Evolutionary conservation across 1,140 invertebrate species (phyloP).

Genomic region (Atta texana): DNA sequence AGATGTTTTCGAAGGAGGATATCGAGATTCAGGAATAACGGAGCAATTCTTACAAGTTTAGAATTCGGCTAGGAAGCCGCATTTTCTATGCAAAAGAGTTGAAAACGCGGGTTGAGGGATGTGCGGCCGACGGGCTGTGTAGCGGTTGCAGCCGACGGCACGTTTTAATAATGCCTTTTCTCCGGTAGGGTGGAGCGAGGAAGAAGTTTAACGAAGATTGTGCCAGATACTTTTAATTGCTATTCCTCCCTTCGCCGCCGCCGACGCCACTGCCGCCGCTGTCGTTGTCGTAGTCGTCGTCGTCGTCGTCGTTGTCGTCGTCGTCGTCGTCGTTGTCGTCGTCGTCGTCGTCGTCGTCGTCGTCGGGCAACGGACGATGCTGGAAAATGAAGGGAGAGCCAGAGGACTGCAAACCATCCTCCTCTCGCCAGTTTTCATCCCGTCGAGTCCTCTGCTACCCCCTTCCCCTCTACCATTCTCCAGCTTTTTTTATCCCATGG

Average conservation of each 20-base stretch:
- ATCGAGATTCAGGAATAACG: slow-evolving; percentile 64
- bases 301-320: slow-evolving; percentile 21
- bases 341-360: slow-evolving; percentile 35
- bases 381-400: slow-evolving; percentile 75
- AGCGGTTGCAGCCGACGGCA: slow-evolving; percentile 81
- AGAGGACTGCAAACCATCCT: slow-evolving; percentile 61
- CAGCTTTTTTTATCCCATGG: slow-evolving; percentile 75
- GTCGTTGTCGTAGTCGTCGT: slow-evolving; percentile 42
- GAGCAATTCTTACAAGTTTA: slow-evolving; percentile 73
- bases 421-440: slow-evolving; percentile 38
- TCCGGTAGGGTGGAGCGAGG: slow-evolving; percentile 74
- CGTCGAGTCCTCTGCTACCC: slow-evolving; percentile 9
- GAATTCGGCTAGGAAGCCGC: slow-evolving; percentile 74
- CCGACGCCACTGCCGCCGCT: neutral
- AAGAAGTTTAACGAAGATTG: slow-evolving; percentile 86
- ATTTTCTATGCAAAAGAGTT: slow-evolving; percentile 85
- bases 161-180: slow-evolving; percentile 85
- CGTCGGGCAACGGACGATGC: slow-evolving; percentile 64
- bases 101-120: slow-evolving; percentile 76
- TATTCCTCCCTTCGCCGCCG: slow-evolving; percentile 80
- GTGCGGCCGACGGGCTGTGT: slow-evolving; percentile 70
- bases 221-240: slow-evolving; percentile 86
- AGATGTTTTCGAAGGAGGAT: slow-evolving; percentile 50
- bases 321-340: slow-evolving; percentile 31
- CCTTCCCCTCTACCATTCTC: slow-evolving; percentile 49